Conservation (phyloP, 2,113 vertebrate genomes). For the Echinops telfairi region DNA sequence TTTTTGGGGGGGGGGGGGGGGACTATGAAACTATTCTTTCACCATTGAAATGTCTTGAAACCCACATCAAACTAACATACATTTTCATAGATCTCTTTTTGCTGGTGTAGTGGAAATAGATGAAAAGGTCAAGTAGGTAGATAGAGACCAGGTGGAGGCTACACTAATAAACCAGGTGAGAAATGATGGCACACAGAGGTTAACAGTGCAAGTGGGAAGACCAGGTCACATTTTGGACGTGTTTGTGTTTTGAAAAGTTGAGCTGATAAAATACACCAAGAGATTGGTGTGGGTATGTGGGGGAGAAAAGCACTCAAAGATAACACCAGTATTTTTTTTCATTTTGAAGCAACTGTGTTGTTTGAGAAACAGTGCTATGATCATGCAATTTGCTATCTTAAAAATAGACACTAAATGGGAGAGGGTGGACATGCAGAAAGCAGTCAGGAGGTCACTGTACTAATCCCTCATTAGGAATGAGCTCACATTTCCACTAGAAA, state of each 20-base stretch:
- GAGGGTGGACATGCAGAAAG: background rate
- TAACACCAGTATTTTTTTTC: background rate
- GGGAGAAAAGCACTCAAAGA: background rate
- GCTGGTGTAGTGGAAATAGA: background rate
- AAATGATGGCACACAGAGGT: background rate
- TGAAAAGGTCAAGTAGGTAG: background rate
- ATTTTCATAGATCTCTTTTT: slow-evolving; percentile 23
- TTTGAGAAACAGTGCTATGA: background rate
- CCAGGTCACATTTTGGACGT: background rate
- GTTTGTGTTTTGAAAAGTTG: background rate
- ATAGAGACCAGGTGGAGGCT: background rate
- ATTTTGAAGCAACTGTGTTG: background rate
- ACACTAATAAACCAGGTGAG: background rate
- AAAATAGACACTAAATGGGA: background rate
- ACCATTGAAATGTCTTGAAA: background rate
- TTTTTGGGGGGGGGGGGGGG: no score
- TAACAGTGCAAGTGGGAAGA: background rate
- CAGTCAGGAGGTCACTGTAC: background rate
- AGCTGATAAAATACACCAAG: background rate
- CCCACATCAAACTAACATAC: background rate
- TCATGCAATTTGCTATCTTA: background rate
- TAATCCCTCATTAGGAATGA: background rate
- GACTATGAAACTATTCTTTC: background rate
- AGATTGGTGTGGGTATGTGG: background rate
- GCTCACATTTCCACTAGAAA: background rate